phyloP scores from a whole-genome alignment of 2,113 vertebrate genomes.

The Albula glossodonta region DNA sequence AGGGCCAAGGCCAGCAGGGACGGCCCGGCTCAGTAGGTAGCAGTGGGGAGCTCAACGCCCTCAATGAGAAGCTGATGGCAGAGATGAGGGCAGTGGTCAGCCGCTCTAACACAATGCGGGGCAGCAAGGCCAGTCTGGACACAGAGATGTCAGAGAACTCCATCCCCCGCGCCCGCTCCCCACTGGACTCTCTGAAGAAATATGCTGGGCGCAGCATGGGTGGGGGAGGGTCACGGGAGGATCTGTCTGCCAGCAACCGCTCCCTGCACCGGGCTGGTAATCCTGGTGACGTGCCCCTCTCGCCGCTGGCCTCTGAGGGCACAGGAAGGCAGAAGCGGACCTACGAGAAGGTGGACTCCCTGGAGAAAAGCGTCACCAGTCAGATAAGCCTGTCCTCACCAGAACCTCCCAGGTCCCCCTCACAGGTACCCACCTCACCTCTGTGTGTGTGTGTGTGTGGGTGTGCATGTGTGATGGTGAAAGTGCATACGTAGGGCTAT shows the following conservation, averaged over 20 bases:
- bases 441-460: neutral
- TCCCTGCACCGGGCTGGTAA: slow-evolving; percentile 67
- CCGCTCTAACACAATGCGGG: slow-evolving; percentile 60
- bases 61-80: slow-evolving; percentile 75
- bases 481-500: neutral
- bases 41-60: slow-evolving; percentile 67
- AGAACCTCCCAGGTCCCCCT: slow-evolving; percentile 44
- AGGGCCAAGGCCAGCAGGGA: slow-evolving; percentile 36
- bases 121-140: slow-evolving; percentile 72
- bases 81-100: slow-evolving; percentile 76
- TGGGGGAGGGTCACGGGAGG: slow-evolving; percentile 58
- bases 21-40: slow-evolving; percentile 74
- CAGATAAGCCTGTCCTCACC: slow-evolving; percentile 65
- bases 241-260: slow-evolving; percentile 61
- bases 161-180: slow-evolving; percentile 58
- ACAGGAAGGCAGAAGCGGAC: slow-evolving; percentile 71
- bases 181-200: slow-evolving; percentile 62
- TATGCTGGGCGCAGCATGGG: slow-evolving; percentile 38
- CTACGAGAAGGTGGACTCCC: slow-evolving; percentile 75
- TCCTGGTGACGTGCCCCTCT: slow-evolving; percentile 37
- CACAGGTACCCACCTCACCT: slow-evolving; percentile 63
- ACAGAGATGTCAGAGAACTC: slow-evolving; percentile 59
- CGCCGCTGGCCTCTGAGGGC: slow-evolving; percentile 51
- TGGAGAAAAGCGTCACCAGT: slow-evolving; percentile 70
- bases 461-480: neutral